Conservation (phyloP, 2,113 vertebrate genomes). For the Panthera leo region DNA sequence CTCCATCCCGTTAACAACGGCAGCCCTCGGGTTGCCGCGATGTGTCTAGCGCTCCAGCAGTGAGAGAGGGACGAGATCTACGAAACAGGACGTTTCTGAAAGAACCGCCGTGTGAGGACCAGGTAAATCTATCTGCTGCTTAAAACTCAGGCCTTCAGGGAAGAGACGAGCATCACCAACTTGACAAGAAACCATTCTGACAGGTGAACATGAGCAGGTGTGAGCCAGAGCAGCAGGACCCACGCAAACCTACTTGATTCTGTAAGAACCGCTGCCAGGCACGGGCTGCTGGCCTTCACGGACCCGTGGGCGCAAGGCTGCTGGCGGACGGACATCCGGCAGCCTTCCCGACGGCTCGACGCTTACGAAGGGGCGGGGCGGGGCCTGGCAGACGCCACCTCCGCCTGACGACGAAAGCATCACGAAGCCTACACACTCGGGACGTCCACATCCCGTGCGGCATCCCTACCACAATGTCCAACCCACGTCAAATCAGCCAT, state of each 20-base stretch:
- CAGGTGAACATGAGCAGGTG: background rate
- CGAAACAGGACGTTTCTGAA: background rate
- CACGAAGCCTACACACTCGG: fast-evolving
- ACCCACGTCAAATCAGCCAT: fast-evolving
- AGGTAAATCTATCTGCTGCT: background rate
- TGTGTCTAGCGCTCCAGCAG: fast-evolving
- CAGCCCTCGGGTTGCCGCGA: background rate
- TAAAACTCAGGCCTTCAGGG: background rate
- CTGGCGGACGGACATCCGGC: fast-evolving
- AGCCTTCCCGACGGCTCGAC: background rate
- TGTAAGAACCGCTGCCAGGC: background rate
- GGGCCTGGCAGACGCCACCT: background rate
- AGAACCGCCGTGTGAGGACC: fast-evolving
- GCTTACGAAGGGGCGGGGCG: fast-evolving
- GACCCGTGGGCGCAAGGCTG: fast-evolving
- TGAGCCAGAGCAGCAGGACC: background rate
- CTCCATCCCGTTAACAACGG: fast-evolving
- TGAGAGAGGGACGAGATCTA: fast-evolving
- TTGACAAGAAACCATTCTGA: background rate
- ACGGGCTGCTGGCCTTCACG: fast-evolving
- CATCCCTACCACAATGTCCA: fast-evolving
- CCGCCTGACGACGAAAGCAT: fast-evolving
- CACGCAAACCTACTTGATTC: fast-evolving
- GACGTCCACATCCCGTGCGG: fast-evolving
- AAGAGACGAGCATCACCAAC: background rate